Conservation (phyloP, 2,888 invertebrate species). For the Heteromurus nitidus region DNA sequence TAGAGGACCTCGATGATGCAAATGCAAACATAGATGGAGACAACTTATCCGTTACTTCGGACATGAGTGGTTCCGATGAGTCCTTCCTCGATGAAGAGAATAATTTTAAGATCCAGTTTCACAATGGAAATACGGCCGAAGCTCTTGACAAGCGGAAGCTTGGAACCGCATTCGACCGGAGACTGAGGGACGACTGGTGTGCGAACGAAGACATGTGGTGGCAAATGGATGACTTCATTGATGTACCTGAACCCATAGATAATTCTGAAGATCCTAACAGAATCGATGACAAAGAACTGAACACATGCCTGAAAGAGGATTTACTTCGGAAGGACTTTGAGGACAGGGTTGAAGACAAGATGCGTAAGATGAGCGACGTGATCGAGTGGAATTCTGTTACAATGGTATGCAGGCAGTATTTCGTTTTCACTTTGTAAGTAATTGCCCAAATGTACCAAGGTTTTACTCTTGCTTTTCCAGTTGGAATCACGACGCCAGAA, state of each 20-base stretch:
- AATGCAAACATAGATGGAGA: slow-evolving; percentile 73
- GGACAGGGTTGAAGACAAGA: slow-evolving; percentile 63
- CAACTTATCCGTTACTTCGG: slow-evolving; percentile 77
- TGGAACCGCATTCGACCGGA: slow-evolving; percentile 69
- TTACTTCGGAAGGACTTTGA: slow-evolving; percentile 63
- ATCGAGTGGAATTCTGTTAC: slow-evolving; percentile 62
- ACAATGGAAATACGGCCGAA: slow-evolving; percentile 89
- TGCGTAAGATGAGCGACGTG: slow-evolving; percentile 57
- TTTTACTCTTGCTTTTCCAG: too few species aligned
- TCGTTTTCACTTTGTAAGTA: neutral
- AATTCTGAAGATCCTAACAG: slow-evolving; percentile 7
- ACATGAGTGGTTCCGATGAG: slow-evolving; percentile 73
- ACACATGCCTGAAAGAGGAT: slow-evolving; percentile 59
- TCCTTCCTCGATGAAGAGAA: slow-evolving; percentile 73
- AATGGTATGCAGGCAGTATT: too few species aligned
- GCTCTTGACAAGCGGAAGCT: slow-evolving; percentile 77
- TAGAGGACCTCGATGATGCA: slow-evolving; percentile 71
- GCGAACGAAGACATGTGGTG: slow-evolving; percentile 74
- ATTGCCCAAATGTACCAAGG: too few species aligned
- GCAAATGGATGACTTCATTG: slow-evolving; percentile 66
- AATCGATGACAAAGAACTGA: neutral
- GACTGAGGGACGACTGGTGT: slow-evolving; percentile 77
- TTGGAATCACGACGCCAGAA: slow-evolving; percentile 66
- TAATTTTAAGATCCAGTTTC: slow-evolving; percentile 85
- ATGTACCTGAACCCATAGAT: neutral